Evolutionary conservation across 2,797 vertebrate genomes (phyloP).

Genomic region (Syndactyla subalaris): DNA sequence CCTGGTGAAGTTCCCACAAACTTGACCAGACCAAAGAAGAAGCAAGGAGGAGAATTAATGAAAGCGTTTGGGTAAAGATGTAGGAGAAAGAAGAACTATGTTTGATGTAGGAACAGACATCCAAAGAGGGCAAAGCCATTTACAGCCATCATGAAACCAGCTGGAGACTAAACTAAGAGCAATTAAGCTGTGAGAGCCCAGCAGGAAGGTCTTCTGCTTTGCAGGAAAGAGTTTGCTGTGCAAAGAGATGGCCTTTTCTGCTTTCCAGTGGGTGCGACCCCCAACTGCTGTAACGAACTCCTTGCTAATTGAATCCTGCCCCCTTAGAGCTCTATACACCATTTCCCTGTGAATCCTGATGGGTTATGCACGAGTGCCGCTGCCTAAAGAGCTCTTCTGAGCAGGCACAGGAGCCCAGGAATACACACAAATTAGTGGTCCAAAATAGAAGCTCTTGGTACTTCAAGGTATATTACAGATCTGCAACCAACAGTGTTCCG

Average conservation of each 20-base stretch:
- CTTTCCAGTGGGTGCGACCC: neutral
- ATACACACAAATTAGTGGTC: neutral
- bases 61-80: neutral
- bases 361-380: neutral
- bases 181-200: slow-evolving; percentile 24
- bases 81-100: neutral
- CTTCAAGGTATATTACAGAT: neutral
- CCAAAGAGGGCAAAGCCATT: neutral
- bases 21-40: neutral
- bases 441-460: neutral
- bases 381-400: neutral
- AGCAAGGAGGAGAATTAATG: neutral
- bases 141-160: neutral
- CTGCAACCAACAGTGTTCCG: fast-evolving
- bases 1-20: neutral
- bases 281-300: neutral
- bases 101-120: neutral
- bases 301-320: neutral
- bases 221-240: slow-evolving; percentile 10
- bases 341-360: neutral
- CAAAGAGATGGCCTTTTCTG: neutral
- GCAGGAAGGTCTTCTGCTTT: neutral
- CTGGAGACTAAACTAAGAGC: slow-evolving; percentile 27
- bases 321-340: neutral
- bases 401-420: neutral